Conservation (phyloP, 1,140 invertebrate species). For the Agraylea sexmaculata region DNA sequence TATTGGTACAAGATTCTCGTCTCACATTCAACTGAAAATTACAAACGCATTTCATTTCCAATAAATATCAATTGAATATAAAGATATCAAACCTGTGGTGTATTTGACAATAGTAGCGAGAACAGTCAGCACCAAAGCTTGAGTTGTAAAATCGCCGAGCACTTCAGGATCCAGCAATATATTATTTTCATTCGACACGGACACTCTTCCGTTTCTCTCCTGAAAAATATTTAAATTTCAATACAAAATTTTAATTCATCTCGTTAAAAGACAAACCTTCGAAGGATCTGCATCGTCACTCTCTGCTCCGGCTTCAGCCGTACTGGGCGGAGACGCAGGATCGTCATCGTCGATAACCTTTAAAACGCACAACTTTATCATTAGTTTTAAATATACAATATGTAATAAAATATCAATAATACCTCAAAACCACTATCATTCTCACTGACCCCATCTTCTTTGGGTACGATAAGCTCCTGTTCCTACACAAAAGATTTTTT, state of each 20-base stretch:
- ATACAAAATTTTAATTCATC: conserved; percentile 1
- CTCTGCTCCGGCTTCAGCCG: conserved; percentile 30
- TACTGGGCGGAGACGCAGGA: conserved; percentile 30
- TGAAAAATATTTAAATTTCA: conserved; percentile 25
- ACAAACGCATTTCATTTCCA: conserved; percentile 1
- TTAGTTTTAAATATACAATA: too few species aligned
- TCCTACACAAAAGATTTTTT: too few species aligned
- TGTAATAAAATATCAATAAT: neutral
- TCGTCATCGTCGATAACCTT: conserved; percentile 34
- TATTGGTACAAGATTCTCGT: conserved; percentile 92
- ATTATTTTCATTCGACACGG: conserved; percentile 90
- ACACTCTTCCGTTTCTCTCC: conserved; percentile 66
- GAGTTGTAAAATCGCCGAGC: conserved; percentile 79
- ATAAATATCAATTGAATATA: neutral
- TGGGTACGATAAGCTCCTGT: too few species aligned
- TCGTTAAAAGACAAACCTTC: conserved; percentile 23
- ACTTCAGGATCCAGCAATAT: conserved; percentile 90
- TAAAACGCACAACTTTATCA: too few species aligned
- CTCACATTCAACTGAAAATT: conserved; percentile 71
- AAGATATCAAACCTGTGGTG: conserved; percentile 50
- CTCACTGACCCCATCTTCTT: too few species aligned
- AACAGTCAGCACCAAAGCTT: conserved; percentile 87
- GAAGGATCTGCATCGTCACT: conserved; percentile 31
- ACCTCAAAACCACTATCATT: conserved; percentile 31
- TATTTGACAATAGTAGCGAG: conserved; percentile 92